phyloP scores from a whole-genome alignment of 2,797 vertebrate genomes.

The Typhlichthys subterraneus region DNA sequence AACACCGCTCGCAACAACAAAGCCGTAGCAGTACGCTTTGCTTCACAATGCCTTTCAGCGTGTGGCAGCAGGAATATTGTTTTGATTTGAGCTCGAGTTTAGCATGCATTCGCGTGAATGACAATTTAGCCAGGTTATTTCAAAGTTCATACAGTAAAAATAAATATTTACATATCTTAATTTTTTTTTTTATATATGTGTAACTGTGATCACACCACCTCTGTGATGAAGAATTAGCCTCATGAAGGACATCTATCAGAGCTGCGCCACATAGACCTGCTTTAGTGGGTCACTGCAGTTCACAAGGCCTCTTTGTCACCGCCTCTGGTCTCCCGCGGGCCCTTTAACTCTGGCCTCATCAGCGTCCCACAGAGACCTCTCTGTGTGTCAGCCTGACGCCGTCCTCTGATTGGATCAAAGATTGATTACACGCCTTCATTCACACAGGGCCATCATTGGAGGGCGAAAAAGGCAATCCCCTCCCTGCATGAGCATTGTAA shows the following conservation, averaged over 20 bases:
- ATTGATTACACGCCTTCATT: conserved; percentile 82
- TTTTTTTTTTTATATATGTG: too few relatives aligned
- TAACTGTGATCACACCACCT: not conserved
- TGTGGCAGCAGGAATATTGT: too few relatives aligned
- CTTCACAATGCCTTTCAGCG: too few relatives aligned
- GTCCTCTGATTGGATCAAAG: conserved; percentile 83
- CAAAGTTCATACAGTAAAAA: not conserved
- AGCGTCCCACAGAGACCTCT: conserved; percentile 80
- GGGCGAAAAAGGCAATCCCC: conserved; percentile 62
- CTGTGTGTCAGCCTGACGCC: conserved; percentile 70
- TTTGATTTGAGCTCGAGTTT: too few relatives aligned
- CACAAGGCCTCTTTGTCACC: conserved; percentile 49
- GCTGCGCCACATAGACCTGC: conserved; percentile 17
- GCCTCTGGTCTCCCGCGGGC: conserved; percentile 67
- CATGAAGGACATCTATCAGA: conserved; percentile 5
- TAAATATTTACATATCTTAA: too few relatives aligned
- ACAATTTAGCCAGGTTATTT: too few relatives aligned
- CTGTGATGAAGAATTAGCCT: not conserved
- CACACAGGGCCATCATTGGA: conserved; percentile 59
- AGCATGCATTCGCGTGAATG: too few relatives aligned
- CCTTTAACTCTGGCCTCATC: conserved; percentile 75
- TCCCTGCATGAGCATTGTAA: conserved; percentile 80
- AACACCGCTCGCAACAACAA: too few relatives aligned
- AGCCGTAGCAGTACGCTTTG: too few relatives aligned
- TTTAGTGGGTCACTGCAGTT: conserved; percentile 30